Percentiles rank a stretch among this genome's conserved stretches.
Conservation (phyloP, 2,797 vertebrate genomes). For the Anas bernieri region DNA sequence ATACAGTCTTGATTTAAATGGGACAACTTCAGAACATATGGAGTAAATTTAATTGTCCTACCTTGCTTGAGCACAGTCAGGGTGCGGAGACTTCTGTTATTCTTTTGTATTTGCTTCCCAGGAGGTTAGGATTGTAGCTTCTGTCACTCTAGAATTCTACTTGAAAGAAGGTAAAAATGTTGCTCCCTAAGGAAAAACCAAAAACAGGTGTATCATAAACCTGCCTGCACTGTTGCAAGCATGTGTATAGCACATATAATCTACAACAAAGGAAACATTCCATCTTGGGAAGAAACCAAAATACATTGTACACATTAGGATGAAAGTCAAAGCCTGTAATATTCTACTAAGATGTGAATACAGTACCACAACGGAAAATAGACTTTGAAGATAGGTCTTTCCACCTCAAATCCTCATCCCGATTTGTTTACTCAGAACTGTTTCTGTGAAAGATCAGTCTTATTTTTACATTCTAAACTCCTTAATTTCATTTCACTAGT, state of each 20-base stretch:
- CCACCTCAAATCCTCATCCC: background rate
- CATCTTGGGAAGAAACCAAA: conserved; percentile 9
- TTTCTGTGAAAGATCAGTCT: background rate
- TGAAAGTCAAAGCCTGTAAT: background rate
- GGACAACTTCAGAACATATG: conserved; percentile 66
- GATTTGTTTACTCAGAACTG: background rate
- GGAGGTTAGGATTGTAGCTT: conserved; percentile 37
- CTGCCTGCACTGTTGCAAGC: conserved; percentile 38
- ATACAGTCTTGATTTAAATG: conserved; percentile 71
- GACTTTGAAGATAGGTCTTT: background rate
- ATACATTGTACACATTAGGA: background rate
- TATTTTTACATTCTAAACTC: background rate
- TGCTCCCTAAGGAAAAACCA: conserved; percentile 58
- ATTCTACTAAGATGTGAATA: background rate
- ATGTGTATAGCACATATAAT: background rate
- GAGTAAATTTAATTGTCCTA: conserved; percentile 74
- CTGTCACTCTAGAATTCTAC: conserved; percentile 47
- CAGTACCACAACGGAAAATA: background rate
- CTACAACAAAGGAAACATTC: conserved; percentile 26
- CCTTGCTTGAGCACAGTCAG: conserved; percentile 61
- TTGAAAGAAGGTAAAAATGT: conserved; percentile 45
- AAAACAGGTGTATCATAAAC: conserved; percentile 62
- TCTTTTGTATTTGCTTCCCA: conserved; percentile 58
- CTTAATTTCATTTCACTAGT: background rate
- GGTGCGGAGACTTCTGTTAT: conserved; percentile 55